Conservation (phyloP, 2,888 invertebrate genomes). For the Philonicus albiceps region DNA sequence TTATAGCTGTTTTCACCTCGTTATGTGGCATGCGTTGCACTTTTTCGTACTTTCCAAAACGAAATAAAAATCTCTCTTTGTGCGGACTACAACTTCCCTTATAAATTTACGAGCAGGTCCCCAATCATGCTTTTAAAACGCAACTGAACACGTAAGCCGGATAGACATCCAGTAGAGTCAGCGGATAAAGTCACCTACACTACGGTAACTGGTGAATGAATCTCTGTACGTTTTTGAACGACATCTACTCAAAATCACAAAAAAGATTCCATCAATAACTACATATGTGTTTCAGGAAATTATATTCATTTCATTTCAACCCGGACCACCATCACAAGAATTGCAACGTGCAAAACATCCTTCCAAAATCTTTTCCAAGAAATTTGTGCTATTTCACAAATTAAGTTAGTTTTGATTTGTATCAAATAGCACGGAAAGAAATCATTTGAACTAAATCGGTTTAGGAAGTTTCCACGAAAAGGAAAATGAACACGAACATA, state of each 20-base stretch:
- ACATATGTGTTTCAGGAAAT: not conserved
- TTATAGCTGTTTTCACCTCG: constrained; percentile 31
- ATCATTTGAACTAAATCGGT: not conserved
- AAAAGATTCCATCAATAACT: not conserved
- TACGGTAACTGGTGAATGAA: not conserved
- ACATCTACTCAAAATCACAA: not conserved
- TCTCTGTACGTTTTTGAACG: not conserved
- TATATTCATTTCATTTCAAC: not conserved
- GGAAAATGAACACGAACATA: not conserved
- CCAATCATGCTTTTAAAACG: not conserved
- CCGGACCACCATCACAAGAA: not conserved
- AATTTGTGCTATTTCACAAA: not conserved
- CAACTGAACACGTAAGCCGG: not conserved
- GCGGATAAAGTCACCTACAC: not conserved
- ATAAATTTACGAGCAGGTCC: not conserved
- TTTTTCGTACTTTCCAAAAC: not conserved
- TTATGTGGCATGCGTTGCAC: not conserved
- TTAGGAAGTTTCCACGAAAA: not conserved
- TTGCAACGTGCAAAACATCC: not conserved
- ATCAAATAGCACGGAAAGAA: not conserved
- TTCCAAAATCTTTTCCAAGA: not conserved
- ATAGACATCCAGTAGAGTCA: not conserved
- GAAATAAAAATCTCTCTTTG: not conserved
- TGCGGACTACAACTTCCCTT: not conserved
- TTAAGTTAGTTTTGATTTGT: not conserved